Conservation (phyloP, 2,888 invertebrate species). For the Leptinotarsa peninsularis region DNA sequence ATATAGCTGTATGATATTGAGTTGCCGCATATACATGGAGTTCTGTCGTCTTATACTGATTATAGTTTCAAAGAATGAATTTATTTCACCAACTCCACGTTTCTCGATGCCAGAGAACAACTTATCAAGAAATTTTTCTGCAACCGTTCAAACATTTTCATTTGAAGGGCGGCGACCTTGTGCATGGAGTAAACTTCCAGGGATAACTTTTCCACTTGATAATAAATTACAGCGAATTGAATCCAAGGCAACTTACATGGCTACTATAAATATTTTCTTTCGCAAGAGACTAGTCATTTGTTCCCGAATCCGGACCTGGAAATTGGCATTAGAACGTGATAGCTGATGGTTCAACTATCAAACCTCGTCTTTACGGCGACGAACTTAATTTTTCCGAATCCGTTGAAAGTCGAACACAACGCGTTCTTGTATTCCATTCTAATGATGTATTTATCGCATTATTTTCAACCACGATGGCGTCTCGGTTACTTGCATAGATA, state of each 20-base stretch:
- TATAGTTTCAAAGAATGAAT: too few species aligned
- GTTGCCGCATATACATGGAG: too few species aligned
- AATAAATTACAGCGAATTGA: not conserved
- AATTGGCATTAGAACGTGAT: not conserved
- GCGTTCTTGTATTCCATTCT: constrained; percentile 22
- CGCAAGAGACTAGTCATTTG: not conserved
- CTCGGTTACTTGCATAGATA: constrained; percentile 21
- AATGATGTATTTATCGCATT: constrained; percentile 32
- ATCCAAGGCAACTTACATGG: not conserved
- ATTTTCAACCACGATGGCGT: constrained; percentile 29
- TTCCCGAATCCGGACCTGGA: not conserved
- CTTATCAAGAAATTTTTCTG: too few species aligned
- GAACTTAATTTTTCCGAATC: not conserved
- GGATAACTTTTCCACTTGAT: too few species aligned
- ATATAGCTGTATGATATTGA: too few species aligned
- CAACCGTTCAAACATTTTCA: too few species aligned
- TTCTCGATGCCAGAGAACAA: too few species aligned
- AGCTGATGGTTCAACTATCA: not conserved
- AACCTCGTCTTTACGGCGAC: constrained; percentile 1
- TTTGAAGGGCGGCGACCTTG: too few species aligned
- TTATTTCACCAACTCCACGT: too few species aligned
- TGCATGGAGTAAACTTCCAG: too few species aligned
- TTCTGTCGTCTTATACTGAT: too few species aligned
- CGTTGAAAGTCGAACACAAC: constrained; percentile 21
- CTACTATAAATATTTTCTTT: not conserved